Evolutionary conservation across 2,113 vertebrate species (phyloP), one percentile per base, ranked within the genome.

Genomic region (Platichthys stellatus): DNA sequence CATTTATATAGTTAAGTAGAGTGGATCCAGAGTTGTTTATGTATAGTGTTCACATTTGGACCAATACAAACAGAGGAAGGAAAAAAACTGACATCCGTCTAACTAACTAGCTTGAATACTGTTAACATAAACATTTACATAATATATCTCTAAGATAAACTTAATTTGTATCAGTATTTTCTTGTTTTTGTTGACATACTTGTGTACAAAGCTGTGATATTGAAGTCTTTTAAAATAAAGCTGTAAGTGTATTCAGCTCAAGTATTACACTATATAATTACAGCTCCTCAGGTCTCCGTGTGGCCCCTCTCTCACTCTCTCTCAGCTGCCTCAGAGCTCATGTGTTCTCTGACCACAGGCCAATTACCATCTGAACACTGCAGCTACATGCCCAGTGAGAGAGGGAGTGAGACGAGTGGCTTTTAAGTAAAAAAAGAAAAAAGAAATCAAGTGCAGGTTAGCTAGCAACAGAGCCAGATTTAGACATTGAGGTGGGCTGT

Each of bases 321-420:
- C 40, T 43, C 20, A 71, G 76, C 58, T 56, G 7, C 38, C 76
- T 68, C 3, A 20, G 71, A 78, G 71, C 64, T 78, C 63, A 76
- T 81, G 45, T 70, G 66, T 56, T 82, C 70, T 83, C 73, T 75
- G 72, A 87, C 87, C 53, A 7, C 23, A 38, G 74, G 60, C 54
- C 69, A 83, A 83, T 92, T 85, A 84, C 67, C 69, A 62, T 81
- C n/a, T 35, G 71, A 74, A 74, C 64, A 56, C 83, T 53, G 72
- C 62, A 78, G 57, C 69, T 76, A 43, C 40, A 43, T 43, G 40
- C 2, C 40, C 11, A 13, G 40, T 38, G 35, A 38, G 35, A 10
- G 35, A 38, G 35, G 1, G 35, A 38, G 35, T 8, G 9, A 38
- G 35, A 38, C 7, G 35, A 9, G 8, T 38, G 35, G 35, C 35